phyloP scores from a whole-genome alignment of 2,113 vertebrate genomes.

The Platichthys flesus region DNA sequence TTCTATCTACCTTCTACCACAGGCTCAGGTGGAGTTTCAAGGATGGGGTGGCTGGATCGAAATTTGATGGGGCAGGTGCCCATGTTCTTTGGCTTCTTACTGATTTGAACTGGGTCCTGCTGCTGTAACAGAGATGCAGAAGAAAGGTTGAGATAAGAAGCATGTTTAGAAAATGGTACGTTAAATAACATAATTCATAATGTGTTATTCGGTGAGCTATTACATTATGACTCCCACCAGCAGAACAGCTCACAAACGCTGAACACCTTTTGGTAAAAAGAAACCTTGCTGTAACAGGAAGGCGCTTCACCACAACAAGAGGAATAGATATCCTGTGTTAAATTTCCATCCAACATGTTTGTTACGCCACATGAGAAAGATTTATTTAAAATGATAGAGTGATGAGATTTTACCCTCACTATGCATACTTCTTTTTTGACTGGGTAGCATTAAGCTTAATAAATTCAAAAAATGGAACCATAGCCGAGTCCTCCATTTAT shows the following conservation, averaged over 20 bases:
- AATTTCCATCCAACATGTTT: conserved; percentile 42
- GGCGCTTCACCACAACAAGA: conserved; percentile 53
- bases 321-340: conserved; percentile 43
- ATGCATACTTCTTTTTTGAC: not conserved
- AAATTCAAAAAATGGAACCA: not conserved
- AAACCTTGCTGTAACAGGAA: conserved; percentile 49
- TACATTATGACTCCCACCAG: not conserved
- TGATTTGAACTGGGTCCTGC: not conserved
- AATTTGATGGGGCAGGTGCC: conserved; percentile 68
- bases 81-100: conserved; percentile 57
- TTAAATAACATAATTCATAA: not conserved
- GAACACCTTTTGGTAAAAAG: not conserved
- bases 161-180: not conserved
- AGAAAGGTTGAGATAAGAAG: not conserved
- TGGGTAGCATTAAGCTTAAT: not conserved
- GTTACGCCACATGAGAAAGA: not conserved
- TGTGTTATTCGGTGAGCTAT: not conserved
- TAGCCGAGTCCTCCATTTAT: no score
- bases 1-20: conserved; percentile 39
- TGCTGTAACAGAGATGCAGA: not conserved
- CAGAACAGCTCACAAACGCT: not conserved
- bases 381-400: not conserved
- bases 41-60: conserved; percentile 17
- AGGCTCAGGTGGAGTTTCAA: conserved; percentile 49
- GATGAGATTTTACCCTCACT: not conserved